Conservation (phyloP, 2,797 vertebrate species). For the Potorous gilbertii region DNA sequence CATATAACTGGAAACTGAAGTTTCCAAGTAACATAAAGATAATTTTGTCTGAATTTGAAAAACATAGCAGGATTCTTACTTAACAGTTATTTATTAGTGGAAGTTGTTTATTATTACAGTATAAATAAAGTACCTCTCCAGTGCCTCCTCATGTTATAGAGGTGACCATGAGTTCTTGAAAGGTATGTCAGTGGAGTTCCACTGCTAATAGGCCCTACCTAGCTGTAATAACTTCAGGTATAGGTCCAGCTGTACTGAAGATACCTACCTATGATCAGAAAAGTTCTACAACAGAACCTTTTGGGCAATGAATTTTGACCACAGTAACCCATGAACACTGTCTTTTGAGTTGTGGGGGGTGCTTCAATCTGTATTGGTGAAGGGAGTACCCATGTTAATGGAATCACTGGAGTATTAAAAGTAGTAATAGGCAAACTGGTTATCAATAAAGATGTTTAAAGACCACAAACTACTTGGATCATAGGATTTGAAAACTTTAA, state of each 20-base stretch:
- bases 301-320: background rate
- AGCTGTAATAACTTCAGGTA: background rate
- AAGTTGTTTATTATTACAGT: background rate
- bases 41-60: constrained; percentile 17
- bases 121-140: background rate
- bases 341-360: background rate
- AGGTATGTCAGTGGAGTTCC: background rate
- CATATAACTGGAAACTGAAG: background rate
- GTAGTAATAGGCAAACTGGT: constrained; percentile 36
- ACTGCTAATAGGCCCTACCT: background rate
- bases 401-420: background rate
- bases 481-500: constrained; percentile 34
- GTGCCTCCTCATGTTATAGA: background rate
- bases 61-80: background rate
- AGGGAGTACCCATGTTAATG: background rate
- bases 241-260: background rate
- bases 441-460: constrained; percentile 26
- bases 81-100: constrained; percentile 26
- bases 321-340: background rate
- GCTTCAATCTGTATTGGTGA: background rate
- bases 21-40: constrained; percentile 18
- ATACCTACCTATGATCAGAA: background rate
- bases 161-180: background rate
- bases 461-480: background rate
- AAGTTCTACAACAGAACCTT: background rate